Base-by-base conservation (phyloP, 2,888 invertebrate genomes). In the Sussaba pulchella region DNA sequence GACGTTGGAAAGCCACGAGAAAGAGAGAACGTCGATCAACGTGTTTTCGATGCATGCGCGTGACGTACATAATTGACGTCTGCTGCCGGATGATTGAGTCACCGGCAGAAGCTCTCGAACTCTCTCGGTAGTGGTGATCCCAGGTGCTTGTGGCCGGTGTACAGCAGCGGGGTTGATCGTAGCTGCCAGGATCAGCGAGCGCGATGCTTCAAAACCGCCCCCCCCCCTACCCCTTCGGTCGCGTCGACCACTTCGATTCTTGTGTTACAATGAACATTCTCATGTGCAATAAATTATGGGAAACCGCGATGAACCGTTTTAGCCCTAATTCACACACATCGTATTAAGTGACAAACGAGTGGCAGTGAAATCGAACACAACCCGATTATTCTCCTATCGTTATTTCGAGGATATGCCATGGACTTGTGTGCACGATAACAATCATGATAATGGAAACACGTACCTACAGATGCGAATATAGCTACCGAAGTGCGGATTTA, bases 201-300 rank as follows among this genome's bases (percentile, higher is more conserved):
- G 8, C 8, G 57, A 57, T 31, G 17, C 17, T 14, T 17, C 9
- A 57, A 2, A 9, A 14, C 36, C 31, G n/a, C n/a, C 26, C 26
- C 4, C 17, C 31, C 31, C 31, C 31, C 2, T 31, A 31, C n/a
- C n/a, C n/a, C n/a, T n/a, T n/a, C n/a, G n/a, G n/a, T n/a, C n/a
- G n/a, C n/a, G n/a, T n/a, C n/a, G n/a, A n/a, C n/a, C n/a, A n/a
- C n/a, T n/a, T n/a, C n/a, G n/a, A n/a, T n/a, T n/a, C n/a, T 31
- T 31, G 31, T 64, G 64, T 74, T 61, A 50, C 74, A 26, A 31
- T 45, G 63, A 69, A 74, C 78, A 73, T 66, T 78, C 69, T 73
- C 67, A 24, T 17, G 52, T n/a, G 63, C 43, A 63, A 63, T 74
- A 43, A 74, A 79, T 79, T 47, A 74, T 74, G 64, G 57, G 64